Base-by-base conservation (phyloP, 2,113 vertebrate species). In the Microtus ochrogaster region DNA sequence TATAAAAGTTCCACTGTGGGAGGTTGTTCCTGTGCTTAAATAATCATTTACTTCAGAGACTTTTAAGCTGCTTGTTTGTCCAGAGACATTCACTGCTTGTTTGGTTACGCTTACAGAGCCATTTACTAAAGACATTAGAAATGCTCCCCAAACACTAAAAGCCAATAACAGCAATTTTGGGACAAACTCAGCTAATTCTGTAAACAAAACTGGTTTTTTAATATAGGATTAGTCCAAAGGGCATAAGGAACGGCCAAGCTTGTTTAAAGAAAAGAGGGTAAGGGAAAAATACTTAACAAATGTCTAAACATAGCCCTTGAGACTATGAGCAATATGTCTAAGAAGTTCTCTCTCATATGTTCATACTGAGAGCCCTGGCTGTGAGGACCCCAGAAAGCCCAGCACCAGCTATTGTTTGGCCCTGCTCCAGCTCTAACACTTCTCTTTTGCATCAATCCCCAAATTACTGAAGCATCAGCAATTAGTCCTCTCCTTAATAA, bases 111-210 rank as follows among this genome's bases (percentile, higher is more conserved):
- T 81, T 28, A 74, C 44, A n/a, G 26, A 74, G 70, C 63, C 88
- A 65, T 47, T 93, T 55, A 47, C 61, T 39, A 90, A 65, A 82
- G 81, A 24, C 91, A 82, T 68, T 66, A 95, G 61, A 93, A 95
- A 96, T 66, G 81, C 11, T 76, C 72, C 39, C 88, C 66, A 91
- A 94, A 82, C 79, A 86, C 84, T 89, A 63, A 95, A 81, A 93
- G 79, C 39, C 77, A 85, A 47, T 41, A 87, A 93, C 91, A 66
- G 52, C 78, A 94, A 87, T 79, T 79, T 87, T 26, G 13, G 36
- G 36, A 90, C 49, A 82, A 81, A 73, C 72, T 55, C 73, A 44
- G 77, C 73, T 90, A 96, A 84, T 93, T 95, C 41, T 68, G 74
- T 16, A 44, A 81, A 81, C 78, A 91, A 89, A 89, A 91, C 5